Conservation (phyloP, 2,797 vertebrate genomes). For the Bryconaethiops microstoma region DNA sequence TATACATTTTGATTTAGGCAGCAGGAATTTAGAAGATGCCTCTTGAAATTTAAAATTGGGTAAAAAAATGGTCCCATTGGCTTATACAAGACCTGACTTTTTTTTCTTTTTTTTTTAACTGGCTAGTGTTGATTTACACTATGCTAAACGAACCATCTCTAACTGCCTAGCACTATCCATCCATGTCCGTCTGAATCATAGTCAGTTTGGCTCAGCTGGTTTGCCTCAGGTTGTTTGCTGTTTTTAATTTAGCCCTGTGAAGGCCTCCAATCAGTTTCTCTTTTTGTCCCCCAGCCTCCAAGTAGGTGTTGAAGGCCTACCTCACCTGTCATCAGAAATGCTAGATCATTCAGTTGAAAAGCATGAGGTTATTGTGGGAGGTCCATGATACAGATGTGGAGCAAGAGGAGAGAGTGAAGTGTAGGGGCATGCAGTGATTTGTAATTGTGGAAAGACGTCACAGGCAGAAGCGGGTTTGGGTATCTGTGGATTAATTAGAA, state of each 20-base stretch:
- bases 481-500: conserved; percentile 69
- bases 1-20: conserved; percentile 6
- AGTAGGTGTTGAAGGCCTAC: conserved; percentile 14
- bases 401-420: background rate
- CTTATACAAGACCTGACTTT: background rate
- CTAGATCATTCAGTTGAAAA: background rate
- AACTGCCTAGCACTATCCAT: background rate
- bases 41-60: background rate
- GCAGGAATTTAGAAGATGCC: background rate
- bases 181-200: conserved; percentile 15
- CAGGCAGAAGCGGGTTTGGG: conserved; percentile 8
- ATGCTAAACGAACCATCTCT: background rate
- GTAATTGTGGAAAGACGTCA: conserved; percentile 1
- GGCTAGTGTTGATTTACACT: background rate
- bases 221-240: conserved; percentile 24
- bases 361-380: background rate
- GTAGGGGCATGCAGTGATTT: background rate
- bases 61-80: background rate
- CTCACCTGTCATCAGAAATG: background rate
- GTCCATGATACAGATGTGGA: background rate
- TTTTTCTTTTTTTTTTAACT: background rate
- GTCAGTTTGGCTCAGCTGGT: conserved; percentile 30
- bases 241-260: conserved; percentile 38
- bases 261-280: conserved; percentile 32
- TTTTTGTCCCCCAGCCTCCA: background rate